A percentile compares a stretch with the other conserved stretches of the same genome.
These are phyloP conservation scores for Picathartes gymnocephalus DNA, from an alignment of 2,113 vertebrate genomes.

Conservation along the genomic window DNA sequence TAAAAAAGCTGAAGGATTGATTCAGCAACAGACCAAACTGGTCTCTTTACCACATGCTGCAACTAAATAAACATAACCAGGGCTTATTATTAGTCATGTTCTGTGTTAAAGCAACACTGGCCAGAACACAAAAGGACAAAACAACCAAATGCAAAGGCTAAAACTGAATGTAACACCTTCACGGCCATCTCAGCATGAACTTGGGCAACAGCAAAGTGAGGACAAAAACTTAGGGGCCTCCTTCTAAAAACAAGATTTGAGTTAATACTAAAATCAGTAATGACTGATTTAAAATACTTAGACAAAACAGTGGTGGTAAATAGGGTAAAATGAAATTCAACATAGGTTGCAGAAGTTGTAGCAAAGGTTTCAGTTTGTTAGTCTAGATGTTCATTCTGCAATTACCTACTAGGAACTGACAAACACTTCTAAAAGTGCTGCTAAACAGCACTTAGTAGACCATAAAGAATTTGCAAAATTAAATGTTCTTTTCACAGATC, in stretches of 20 bases:
- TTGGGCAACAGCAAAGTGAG: background rate
- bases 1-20: background rate
- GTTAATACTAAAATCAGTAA: background rate
- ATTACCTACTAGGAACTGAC: background rate
- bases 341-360: background rate
- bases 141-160: constrained; percentile 4
- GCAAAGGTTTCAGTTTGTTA: background rate
- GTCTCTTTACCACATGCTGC: background rate
- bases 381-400: background rate
- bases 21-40: constrained; percentile 54
- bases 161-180: background rate
- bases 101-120: background rate
- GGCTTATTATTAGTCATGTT: constrained; percentile 25
- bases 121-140: constrained; percentile 4
- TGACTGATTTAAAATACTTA: background rate
- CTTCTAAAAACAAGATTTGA: background rate
- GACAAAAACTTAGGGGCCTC: background rate
- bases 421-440: background rate
- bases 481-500: background rate
- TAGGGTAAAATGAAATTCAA: background rate
- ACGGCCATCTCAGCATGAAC: background rate
- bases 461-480: background rate
- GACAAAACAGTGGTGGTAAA: background rate
- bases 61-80: background rate
- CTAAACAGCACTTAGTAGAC: background rate